These are phyloP conservation scores for Lithophane socia DNA, from an alignment of 2,888 invertebrate species.

Conservation along the genomic window DNA sequence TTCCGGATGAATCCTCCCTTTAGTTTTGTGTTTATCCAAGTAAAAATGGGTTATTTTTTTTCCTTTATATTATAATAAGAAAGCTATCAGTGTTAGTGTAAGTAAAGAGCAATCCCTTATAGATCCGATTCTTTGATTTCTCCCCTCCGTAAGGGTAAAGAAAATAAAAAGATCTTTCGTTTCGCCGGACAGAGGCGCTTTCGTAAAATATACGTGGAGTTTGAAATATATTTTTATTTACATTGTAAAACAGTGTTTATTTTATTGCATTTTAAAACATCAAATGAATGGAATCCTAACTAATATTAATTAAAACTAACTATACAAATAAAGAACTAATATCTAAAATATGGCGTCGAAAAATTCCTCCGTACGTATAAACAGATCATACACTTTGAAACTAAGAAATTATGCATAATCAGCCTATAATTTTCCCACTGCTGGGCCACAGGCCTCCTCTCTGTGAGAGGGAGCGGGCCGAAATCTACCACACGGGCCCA, in stretches of 20 bases:
- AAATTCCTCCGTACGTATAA: too few species aligned
- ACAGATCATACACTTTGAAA: constrained; percentile 37
- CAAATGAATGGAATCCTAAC: too few species aligned
- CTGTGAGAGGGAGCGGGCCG: too few species aligned
- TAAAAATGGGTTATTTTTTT: constrained; percentile 55
- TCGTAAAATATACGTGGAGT: constrained; percentile 55
- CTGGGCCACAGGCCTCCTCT: too few species aligned
- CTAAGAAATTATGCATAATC: constrained; percentile 28
- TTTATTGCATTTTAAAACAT: too few species aligned
- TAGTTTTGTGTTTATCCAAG: constrained; percentile 17
- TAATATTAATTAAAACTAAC: too few species aligned
- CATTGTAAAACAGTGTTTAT: too few species aligned
- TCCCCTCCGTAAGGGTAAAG: constrained; percentile 36
- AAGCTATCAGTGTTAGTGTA: constrained; percentile 47
- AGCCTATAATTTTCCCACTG: too few species aligned
- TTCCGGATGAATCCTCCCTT: constrained; percentile 2
- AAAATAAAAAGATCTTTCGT: constrained; percentile 54
- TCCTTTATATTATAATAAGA: constrained; percentile 44
- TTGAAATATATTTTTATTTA: constrained; percentile 29
- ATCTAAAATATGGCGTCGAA: too few species aligned
- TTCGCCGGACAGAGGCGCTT: constrained; percentile 49
- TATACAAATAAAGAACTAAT: too few species aligned
- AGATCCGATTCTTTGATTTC: constrained; percentile 61
- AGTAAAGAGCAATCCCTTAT: constrained; percentile 53
- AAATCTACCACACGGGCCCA: too few species aligned